Percentiles rank a stretch among this genome's conserved stretches.
phyloP scores from a whole-genome alignment of 1,140 invertebrate species.

The Pogonomyrmex barbatus region DNA sequence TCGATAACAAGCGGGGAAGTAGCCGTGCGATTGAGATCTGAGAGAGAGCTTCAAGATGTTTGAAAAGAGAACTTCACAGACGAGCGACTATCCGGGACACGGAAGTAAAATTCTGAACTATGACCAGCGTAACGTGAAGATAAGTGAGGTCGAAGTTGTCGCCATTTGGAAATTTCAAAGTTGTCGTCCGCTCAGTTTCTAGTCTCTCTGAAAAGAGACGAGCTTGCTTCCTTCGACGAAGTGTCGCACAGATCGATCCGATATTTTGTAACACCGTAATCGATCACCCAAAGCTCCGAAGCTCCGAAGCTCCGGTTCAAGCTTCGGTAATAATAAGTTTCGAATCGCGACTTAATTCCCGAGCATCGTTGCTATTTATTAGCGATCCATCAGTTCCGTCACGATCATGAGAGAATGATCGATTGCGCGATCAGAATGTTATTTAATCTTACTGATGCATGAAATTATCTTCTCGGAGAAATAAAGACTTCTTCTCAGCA shows the following conservation, averaged over 20 bases:
- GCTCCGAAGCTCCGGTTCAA: constrained; percentile 29
- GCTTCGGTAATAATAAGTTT: constrained; percentile 42
- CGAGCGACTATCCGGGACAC: constrained; percentile 27
- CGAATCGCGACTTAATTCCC: constrained; percentile 30
- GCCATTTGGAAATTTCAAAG: constrained; percentile 51
- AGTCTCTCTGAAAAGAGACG: background rate
- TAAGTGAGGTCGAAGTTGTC: constrained; percentile 58
- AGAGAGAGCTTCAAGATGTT: constrained; percentile 28
- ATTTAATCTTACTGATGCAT: constrained; percentile 24
- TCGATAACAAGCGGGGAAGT: constrained; percentile 42
- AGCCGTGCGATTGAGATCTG: constrained; percentile 36
- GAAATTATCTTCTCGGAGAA: constrained; percentile 1
- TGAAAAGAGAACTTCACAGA: constrained; percentile 40
- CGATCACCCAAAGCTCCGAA: constrained; percentile 41
- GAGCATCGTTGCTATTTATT: constrained; percentile 27
- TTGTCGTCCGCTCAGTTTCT: constrained; percentile 9
- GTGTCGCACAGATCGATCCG: background rate
- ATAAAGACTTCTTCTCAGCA: background rate
- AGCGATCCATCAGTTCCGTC: constrained; percentile 22
- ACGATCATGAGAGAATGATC: constrained; percentile 1
- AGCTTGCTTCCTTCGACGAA: constrained; percentile 5
- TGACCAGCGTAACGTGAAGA: constrained; percentile 50
- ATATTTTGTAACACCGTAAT: constrained; percentile 49
- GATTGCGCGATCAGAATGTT: background rate
- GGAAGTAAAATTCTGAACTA: constrained; percentile 54